Conservation (phyloP, 2,888 invertebrate genomes). For the Alitta virens region DNA sequence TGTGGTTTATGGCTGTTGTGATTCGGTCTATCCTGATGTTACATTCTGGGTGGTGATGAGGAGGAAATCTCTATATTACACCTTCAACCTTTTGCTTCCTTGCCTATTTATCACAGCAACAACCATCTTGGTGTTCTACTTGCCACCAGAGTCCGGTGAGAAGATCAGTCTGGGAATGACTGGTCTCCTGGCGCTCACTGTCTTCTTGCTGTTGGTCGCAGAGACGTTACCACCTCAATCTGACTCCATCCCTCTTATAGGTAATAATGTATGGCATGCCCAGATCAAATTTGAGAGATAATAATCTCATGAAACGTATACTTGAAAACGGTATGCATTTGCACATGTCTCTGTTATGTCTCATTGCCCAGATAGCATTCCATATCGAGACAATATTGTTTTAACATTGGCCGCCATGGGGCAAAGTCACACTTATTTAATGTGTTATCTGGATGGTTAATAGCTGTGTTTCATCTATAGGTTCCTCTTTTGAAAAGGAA, state of each 20-base stretch:
- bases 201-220: conserved; percentile 23
- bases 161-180: conserved; percentile 19
- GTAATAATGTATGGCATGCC: no score
- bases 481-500: no score
- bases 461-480: no score
- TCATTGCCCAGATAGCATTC: no score
- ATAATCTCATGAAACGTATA: no score
- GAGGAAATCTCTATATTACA: conserved; percentile 18
- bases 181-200: conserved; percentile 18
- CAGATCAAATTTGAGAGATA: no score
- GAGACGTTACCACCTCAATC: conserved; percentile 23
- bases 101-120: conserved; percentile 17
- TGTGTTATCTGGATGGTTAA: no score
- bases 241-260: conserved; percentile 19
- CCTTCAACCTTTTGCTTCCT: conserved; percentile 17
- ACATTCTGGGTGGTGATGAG: conserved; percentile 14
- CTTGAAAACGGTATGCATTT: no score
- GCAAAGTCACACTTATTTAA: no score
- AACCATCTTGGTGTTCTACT: conserved; percentile 15
- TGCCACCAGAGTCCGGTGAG: conserved; percentile 16
- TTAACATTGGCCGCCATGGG: no score
- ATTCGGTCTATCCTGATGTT: conserved; percentile 7
- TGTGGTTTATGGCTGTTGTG: conserved; percentile 10
- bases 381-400: no score
- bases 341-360: no score